Percentiles rank a stretch among this genome's conserved stretches.
These are phyloP conservation scores for Neoitamus cyanurus DNA, from an alignment of 2,888 invertebrate species.

Conservation along the genomic window DNA sequence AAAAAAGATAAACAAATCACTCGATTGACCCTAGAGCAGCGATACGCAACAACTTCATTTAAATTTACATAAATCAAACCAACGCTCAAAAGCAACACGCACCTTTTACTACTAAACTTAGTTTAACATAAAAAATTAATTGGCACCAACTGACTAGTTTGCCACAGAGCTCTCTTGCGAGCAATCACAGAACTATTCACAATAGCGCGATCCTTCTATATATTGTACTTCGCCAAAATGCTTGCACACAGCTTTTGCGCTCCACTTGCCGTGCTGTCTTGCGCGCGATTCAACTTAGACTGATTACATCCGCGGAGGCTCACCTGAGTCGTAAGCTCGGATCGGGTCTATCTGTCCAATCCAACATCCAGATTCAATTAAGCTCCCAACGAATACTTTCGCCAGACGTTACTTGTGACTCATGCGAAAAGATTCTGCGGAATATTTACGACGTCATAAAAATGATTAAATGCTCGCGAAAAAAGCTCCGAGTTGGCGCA, in stretches of 20 bases:
- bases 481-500: background rate
- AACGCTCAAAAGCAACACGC: background rate
- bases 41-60: background rate
- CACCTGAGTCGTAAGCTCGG: slow-evolving; percentile 21
- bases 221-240: background rate
- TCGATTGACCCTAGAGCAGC: background rate
- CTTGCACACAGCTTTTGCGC: background rate
- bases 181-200: slow-evolving; percentile 31
- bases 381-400: background rate
- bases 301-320: background rate
- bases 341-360: too few relatives aligned
- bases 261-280: background rate
- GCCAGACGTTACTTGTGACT: slow-evolving; percentile 2
- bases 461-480: background rate
- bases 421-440: background rate
- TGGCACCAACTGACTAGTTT: slow-evolving; percentile 34
- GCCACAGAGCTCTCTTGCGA: background rate
- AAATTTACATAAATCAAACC: background rate
- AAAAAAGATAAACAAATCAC: background rate
- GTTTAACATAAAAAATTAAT: background rate
- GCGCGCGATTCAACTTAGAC: background rate
- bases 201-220: background rate
- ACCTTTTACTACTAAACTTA: slow-evolving; percentile 17
- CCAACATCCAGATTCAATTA: background rate
- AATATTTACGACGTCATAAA: slow-evolving; percentile 8